Percentiles rank a stretch among this genome's conserved stretches.
Evolutionary conservation across 2,888 invertebrate genomes (phyloP).

Genomic region (Anaspis maculata): DNA sequence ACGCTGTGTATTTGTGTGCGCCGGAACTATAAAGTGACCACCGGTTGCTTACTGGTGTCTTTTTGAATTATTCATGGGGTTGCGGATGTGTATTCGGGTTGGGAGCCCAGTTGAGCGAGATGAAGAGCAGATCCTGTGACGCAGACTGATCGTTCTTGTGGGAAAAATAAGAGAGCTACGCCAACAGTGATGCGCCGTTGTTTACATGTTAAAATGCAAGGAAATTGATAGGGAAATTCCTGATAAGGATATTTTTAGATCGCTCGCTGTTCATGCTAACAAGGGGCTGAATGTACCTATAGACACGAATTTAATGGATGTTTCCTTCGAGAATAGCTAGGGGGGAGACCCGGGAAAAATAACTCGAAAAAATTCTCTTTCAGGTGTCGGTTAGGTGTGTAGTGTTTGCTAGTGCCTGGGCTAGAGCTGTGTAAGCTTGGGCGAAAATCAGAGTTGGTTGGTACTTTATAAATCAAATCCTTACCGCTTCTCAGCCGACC

Average conservation of each 20-base stretch:
- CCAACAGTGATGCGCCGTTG: slow-evolving; percentile 6
- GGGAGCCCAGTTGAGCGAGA: too few relatives aligned
- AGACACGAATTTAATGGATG: slow-evolving; percentile 13
- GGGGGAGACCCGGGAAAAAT: background rate
- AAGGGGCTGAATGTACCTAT: slow-evolving; percentile 3
- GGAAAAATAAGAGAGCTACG: background rate
- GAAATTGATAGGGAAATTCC: slow-evolving; percentile 16
- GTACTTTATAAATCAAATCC: too few relatives aligned
- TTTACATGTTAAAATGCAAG: slow-evolving; percentile 16
- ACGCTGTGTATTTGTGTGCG: too few relatives aligned
- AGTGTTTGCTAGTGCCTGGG: too few relatives aligned
- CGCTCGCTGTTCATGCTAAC: slow-evolving; percentile 14
- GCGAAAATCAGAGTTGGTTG: too few relatives aligned
- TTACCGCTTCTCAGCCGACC: too few relatives aligned
- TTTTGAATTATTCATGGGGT: background rate
- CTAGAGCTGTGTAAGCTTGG: too few relatives aligned
- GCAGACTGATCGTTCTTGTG: background rate
- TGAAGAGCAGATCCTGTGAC: too few relatives aligned
- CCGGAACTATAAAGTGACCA: too few relatives aligned
- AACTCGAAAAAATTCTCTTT: background rate
- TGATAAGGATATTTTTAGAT: slow-evolving; percentile 15
- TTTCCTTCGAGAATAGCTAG: slow-evolving; percentile 1
- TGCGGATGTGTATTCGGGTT: too few relatives aligned
- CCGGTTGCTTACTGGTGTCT: background rate
- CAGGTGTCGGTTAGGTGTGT: too few relatives aligned